Evolutionary conservation across 2,888 invertebrate genomes (phyloP).

Genomic region (Lasioglossum malachurum): DNA sequence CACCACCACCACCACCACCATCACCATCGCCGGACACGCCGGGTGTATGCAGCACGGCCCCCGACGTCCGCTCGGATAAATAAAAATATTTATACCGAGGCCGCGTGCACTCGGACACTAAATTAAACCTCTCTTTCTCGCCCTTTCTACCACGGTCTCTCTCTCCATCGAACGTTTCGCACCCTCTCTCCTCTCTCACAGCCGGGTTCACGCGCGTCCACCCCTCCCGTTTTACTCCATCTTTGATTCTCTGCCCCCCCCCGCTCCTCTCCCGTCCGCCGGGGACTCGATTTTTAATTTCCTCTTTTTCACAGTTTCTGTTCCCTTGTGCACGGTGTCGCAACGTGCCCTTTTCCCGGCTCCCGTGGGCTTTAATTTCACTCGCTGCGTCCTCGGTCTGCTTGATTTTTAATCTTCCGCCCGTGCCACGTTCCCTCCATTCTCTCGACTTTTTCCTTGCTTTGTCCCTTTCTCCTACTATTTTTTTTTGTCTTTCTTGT

Average conservation of each 20-base stretch:
- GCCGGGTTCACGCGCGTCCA: neutral
- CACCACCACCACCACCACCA: conserved; percentile 54
- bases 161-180: neutral
- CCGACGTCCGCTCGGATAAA: conserved; percentile 75
- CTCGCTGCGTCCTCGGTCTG: conserved; percentile 16
- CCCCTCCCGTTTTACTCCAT: conserved; percentile 21
- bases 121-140: conserved; percentile 73
- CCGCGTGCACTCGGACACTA: conserved; percentile 80
- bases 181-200: neutral
- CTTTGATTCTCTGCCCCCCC: neutral
- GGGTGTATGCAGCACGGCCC: conserved; percentile 17
- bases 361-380: conserved; percentile 20
- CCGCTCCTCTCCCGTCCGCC: neutral
- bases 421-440: neutral
- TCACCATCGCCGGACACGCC: conserved; percentile 35
- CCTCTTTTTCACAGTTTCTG: conserved; percentile 11
- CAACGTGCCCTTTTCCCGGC: conserved; percentile 26
- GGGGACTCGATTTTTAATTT: conserved; percentile 29
- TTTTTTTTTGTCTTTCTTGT: neutral
- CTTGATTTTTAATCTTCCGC: conserved; percentile 25
- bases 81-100: conserved; percentile 82
- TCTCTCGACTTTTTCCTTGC: neutral
- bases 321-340: conserved; percentile 11
- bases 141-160: neutral
- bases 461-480: neutral